phyloP scores from a whole-genome alignment of 2,888 invertebrate species.

The Plusia festucae region DNA sequence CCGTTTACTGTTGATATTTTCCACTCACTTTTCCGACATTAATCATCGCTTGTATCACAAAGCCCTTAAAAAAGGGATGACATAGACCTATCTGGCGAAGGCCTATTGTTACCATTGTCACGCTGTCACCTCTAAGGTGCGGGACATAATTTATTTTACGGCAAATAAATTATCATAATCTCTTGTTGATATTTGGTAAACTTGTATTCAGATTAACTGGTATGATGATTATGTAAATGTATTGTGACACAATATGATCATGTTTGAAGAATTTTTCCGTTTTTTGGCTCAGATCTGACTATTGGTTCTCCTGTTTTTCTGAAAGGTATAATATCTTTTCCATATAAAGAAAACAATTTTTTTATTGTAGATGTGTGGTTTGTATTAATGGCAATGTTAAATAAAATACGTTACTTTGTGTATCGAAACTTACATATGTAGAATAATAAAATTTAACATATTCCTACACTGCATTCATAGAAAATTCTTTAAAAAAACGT shows the following conservation, averaged over 20 bases:
- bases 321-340: too few species aligned
- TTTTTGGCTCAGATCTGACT: too few species aligned
- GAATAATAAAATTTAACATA: too few species aligned
- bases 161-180: slow-evolving; percentile 64
- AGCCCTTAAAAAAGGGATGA: slow-evolving; percentile 66
- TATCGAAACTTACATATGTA: too few species aligned
- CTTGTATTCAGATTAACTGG: slow-evolving; percentile 36
- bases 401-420: too few species aligned
- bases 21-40: slow-evolving; percentile 57
- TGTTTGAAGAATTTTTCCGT: not conserved
- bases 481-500: too few species aligned
- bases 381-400: too few species aligned
- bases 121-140: slow-evolving; percentile 56
- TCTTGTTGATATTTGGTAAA: slow-evolving; percentile 50
- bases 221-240: slow-evolving; percentile 25
- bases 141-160: slow-evolving; percentile 58
- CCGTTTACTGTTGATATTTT: slow-evolving; percentile 56
- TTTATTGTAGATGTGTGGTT: not conserved
- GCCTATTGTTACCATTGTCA: slow-evolving; percentile 60
- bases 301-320: too few species aligned
- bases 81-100: slow-evolving; percentile 59
- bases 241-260: not conserved
- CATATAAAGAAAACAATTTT: too few species aligned
- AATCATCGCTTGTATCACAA: slow-evolving; percentile 62
- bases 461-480: too few species aligned